Base-by-base conservation (phyloP, 2,888 invertebrate species). In the Caenorhabditis zanzibari region DNA sequence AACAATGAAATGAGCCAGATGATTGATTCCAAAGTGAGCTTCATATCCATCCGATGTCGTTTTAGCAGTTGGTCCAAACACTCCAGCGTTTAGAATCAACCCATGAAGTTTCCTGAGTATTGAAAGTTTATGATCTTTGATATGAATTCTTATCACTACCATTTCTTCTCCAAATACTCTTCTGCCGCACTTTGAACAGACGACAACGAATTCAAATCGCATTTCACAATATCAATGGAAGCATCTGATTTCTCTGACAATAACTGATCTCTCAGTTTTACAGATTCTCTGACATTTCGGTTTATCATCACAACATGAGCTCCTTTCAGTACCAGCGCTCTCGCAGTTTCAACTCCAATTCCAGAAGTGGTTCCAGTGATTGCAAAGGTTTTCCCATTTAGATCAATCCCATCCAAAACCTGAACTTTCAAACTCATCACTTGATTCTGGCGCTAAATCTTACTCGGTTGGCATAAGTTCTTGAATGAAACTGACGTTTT, bases 221-320 rank as follows among this genome's bases (percentile, higher is more conserved):
- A 82, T 19, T 88, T 82, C 88, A 93, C 91, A 2, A 92, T 90
- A 81, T 93, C 92, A 4, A 93, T 86, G 52, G 32, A 12, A 19
- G 69, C 61, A 32, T 58, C 47, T 12, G 47, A 47, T 12, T 63
- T 49, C 19, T 82, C 75, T 4, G 38, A 47, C n/a, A 64, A 14
- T 22, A 71, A 41, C 19, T 52, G 71, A 14, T 64, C 35, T 47
- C 32, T 68, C 49, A 49, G 24, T 32, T 64, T 64, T 35, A 66
- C 66, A 44, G 72, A 73, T 38, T 61, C 77, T 16, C 10, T 44
- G 6, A 71, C 0, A 47, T 71, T 77, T n/a, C 77, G 94, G 92
- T 97, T 97, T 0, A 96, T 97, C 92, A 98, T 94, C 56, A 97
- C 94, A 0, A 98, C 95, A 84, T 95, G 95, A 91, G 97, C 97